Percentiles rank a stretch among this genome's conserved stretches.
Conservation (phyloP, 2,113 vertebrate species). For the Centrocercus urophasianus region DNA sequence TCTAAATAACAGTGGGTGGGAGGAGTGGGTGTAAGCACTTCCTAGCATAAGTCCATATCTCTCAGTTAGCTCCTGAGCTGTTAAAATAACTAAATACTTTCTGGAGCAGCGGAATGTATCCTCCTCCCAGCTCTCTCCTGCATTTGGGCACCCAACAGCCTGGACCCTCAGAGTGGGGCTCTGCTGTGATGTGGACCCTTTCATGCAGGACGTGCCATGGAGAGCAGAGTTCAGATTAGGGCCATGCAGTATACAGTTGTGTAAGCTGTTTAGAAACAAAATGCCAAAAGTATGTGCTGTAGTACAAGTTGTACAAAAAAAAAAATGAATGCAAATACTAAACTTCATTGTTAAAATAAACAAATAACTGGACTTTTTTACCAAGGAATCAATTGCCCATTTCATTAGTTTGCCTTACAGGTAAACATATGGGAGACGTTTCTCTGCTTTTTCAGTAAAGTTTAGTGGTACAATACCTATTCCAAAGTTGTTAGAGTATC, state of each 20-base stretch:
- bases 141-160: not conserved
- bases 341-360: not conserved
- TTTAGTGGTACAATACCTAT: not conserved
- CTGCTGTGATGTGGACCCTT: fast-evolving
- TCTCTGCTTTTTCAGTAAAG: not conserved
- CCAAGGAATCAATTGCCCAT: not conserved
- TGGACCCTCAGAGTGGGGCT: fast-evolving
- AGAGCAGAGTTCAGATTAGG: not conserved
- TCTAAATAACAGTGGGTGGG: not conserved
- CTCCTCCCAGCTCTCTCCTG: not conserved
- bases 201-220: fast-evolving
- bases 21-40: not conserved
- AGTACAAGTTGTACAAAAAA: not conserved
- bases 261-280: not conserved
- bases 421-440: not conserved
- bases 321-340: not conserved
- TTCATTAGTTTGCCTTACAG: not conserved
- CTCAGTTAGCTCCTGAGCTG: not conserved
- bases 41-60: not conserved
- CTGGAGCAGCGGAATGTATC: fast-evolving
- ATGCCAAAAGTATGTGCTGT: not conserved
- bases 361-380: not conserved
- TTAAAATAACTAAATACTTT: not conserved
- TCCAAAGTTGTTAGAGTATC: not conserved
- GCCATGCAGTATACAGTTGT: fast-evolving